These are phyloP conservation scores for Leptosomus discolor DNA, from an alignment of 2,113 vertebrate genomes.

Conservation along the genomic window DNA sequence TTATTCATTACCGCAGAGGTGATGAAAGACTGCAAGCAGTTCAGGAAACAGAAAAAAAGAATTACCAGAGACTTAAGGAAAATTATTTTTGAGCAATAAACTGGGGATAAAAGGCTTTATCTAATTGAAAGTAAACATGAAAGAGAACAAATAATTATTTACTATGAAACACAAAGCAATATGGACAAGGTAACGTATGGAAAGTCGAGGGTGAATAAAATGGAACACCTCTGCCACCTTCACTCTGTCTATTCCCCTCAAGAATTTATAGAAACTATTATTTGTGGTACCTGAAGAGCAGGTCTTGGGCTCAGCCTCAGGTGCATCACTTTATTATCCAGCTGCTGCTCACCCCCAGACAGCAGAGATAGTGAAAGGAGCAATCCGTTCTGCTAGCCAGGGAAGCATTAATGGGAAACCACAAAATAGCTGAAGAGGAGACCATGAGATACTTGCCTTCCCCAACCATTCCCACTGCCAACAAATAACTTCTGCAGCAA, in stretches of 20 bases:
- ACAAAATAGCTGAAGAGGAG: neutral
- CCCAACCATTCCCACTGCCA: neutral
- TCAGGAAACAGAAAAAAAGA: neutral
- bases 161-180: neutral
- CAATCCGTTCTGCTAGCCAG: rapidly evolving
- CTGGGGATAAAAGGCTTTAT: neutral
- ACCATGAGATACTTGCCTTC: neutral
- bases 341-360: neutral
- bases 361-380: neutral
- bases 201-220: neutral
- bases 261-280: neutral
- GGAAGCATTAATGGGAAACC: neutral
- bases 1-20: neutral
- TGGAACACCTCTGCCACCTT: neutral
- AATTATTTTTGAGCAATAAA: neutral
- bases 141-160: neutral
- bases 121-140: neutral
- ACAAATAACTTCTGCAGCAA: neutral
- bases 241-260: neutral
- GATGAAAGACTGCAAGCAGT: neutral
- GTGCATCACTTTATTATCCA: neutral
- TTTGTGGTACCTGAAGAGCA: neutral
- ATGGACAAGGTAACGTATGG: neutral
- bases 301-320: neutral
- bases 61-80: neutral